Evolutionary conservation across 2,797 vertebrate species (phyloP).

Genomic region (Alcedo atthis): DNA sequence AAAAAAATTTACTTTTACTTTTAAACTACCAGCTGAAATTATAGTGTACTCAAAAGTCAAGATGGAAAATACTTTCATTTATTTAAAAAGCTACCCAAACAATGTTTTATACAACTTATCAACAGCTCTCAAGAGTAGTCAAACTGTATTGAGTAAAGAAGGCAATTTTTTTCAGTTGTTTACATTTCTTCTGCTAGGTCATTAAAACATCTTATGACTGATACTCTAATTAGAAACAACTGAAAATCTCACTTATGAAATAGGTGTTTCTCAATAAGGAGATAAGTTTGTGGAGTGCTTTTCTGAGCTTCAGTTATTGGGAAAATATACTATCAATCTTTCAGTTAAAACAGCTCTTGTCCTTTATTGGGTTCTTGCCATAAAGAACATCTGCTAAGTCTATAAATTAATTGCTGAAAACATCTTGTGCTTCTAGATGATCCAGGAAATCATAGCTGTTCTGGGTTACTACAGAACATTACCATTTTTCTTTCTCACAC

Average conservation of each 20-base stretch:
- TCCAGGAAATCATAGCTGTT: slow-evolving; percentile 1
- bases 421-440: slow-evolving; percentile 32
- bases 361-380: slow-evolving; percentile 7
- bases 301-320: neutral
- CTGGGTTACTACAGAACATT: slow-evolving; percentile 33
- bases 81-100: neutral
- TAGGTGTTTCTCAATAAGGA: neutral
- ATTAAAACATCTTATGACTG: neutral
- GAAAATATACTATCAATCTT: neutral
- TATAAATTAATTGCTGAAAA: slow-evolving; percentile 57
- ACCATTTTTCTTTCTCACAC: neutral
- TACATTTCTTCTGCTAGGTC: neutral
- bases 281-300: neutral
- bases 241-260: neutral
- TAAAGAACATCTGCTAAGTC: slow-evolving; percentile 10
- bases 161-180: neutral
- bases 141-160: neutral
- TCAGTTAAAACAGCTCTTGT: neutral
- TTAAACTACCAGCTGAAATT: neutral
- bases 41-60: neutral
- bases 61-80: neutral
- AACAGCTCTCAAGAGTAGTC: neutral
- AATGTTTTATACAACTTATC: neutral
- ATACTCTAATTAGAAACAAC: neutral
- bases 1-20: neutral